Evolutionary conservation across 92 coral and sea anemone species (phyloP).

Genomic region (Palythoa heliodiscus): DNA sequence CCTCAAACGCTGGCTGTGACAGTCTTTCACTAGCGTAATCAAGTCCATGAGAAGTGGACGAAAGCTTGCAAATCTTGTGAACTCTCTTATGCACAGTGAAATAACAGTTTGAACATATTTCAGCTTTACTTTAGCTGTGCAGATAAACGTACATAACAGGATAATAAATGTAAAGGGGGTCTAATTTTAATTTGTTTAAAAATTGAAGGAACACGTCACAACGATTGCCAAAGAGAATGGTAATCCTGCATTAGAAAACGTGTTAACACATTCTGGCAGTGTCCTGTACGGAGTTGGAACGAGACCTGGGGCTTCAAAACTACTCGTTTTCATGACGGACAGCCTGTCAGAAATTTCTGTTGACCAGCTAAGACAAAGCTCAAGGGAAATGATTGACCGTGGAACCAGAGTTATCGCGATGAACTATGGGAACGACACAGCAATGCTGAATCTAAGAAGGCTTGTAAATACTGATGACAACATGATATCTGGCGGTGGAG

Average conservation of each 20-base stretch:
- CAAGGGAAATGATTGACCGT: slow-evolving; percentile 13
- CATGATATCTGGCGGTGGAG: neutral
- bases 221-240: slow-evolving; percentile 5
- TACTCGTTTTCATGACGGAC: slow-evolving; percentile 10
- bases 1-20: no score
- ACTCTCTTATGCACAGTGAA: no score
- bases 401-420: neutral
- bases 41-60: no score
- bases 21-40: no score
- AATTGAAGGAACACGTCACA: slow-evolving; percentile 6
- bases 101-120: no score
- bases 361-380: slow-evolving; percentile 4
- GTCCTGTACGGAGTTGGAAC: slow-evolving; percentile 13
- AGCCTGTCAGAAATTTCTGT: neutral
- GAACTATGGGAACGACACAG: neutral
- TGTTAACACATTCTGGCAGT: neutral
- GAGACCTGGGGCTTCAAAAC: slow-evolving; percentile 4
- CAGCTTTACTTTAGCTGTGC: no score
- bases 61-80: no score
- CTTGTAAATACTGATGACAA: slow-evolving; percentile 2
- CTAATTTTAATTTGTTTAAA: no score
- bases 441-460: neutral
- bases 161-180: no score
- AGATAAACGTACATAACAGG: no score
- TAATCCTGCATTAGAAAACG: neutral